These are phyloP conservation scores for Folsomia manolachei DNA, from an alignment of 2,888 invertebrate species.

Conservation along the genomic window DNA sequence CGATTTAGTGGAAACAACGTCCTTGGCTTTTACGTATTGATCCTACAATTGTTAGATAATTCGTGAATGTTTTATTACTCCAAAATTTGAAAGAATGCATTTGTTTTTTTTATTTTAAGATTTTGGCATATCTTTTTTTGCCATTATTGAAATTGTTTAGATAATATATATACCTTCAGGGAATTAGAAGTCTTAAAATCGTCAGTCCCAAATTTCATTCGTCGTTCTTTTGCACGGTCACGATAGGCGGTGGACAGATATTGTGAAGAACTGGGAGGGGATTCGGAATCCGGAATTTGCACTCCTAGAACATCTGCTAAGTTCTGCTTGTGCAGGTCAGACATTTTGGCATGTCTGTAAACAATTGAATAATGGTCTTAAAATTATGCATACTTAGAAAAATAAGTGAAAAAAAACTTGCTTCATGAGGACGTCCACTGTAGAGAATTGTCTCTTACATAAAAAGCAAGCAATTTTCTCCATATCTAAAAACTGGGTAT, in stretches of 20 bases:
- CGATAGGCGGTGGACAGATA: conserved; percentile 64
- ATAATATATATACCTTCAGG: conserved; percentile 57
- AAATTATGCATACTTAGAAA: neutral
- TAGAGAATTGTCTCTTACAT: conserved; percentile 92
- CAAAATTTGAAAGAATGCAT: no score
- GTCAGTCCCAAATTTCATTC: conserved; percentile 76
- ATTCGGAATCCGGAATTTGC: conserved; percentile 45
- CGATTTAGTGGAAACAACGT: conserved; percentile 54
- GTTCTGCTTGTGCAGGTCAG: conserved; percentile 91
- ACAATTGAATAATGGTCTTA: neutral
- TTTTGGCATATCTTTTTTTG: no score
- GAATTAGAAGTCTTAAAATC: conserved; percentile 57
- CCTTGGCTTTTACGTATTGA: conserved; percentile 64
- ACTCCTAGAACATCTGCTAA: conserved; percentile 59
- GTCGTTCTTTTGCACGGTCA: conserved; percentile 92
- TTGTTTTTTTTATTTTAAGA: no score
- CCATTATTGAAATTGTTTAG: no score
- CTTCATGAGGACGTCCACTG: conserved; percentile 76
- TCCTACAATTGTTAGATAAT: neutral
- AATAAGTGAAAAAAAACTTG: conserved; percentile 32
- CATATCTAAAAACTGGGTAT: conserved; percentile 67
- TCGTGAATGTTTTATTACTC: no score
- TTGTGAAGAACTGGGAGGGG: neutral
- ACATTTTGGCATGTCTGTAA: conserved; percentile 79
- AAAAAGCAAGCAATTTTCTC: conserved; percentile 85